Evolutionary conservation across 2,113 vertebrate species (phyloP).

Genomic region (Egretta garzetta): DNA sequence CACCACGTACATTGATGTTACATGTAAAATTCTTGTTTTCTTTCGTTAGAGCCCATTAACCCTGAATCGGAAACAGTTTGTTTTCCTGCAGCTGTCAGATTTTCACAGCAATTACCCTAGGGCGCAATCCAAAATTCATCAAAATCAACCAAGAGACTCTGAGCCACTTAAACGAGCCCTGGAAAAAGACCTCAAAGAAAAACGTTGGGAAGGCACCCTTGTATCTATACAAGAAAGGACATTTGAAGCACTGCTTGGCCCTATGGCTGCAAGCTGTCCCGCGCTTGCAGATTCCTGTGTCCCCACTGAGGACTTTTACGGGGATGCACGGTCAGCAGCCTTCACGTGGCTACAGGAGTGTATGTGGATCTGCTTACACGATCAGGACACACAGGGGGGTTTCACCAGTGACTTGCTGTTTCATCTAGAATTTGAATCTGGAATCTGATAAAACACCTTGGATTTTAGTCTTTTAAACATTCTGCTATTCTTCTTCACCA

Average conservation of each 20-base stretch:
- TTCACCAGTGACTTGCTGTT: background rate
- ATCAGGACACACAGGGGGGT: background rate
- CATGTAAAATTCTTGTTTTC: background rate
- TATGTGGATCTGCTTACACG: background rate
- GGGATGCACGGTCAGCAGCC: background rate
- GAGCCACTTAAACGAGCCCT: background rate
- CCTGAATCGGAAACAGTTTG: background rate
- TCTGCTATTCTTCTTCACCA: background rate
- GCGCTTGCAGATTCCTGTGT: background rate
- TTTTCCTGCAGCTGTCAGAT: background rate
- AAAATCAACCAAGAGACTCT: background rate
- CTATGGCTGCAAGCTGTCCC: background rate
- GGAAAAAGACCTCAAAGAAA: background rate
- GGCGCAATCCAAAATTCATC: background rate
- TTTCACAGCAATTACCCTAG: background rate
- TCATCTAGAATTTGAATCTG: background rate
- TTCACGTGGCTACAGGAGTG: background rate
- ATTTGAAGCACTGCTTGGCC: background rate
- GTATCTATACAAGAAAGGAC: accelerated
- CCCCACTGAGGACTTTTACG: background rate
- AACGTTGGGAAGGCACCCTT: background rate
- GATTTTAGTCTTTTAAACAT: background rate
- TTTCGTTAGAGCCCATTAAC: background rate
- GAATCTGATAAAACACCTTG: background rate
- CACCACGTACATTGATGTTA: background rate